Evolutionary conservation across 2,797 vertebrate species (phyloP), one percentile per base, ranked within the genome.

Genomic region (Schizopygopsis pylzovi): DNA sequence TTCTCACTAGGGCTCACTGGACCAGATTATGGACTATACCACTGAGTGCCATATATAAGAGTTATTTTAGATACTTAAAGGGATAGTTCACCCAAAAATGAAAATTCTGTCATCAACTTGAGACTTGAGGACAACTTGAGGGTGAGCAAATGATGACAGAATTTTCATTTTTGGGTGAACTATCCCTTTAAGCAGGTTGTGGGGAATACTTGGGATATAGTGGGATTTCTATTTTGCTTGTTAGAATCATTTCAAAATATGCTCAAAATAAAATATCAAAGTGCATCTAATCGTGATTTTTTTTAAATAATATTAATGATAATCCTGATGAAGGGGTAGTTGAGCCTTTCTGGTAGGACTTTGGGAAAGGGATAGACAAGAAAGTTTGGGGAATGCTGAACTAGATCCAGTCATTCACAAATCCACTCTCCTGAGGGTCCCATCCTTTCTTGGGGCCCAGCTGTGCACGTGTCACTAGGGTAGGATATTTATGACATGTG

Each of bases 401-500:
- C 16, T 47, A 43, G 45, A 61, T n/a, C 22, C 56, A 59, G 56
- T 25, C 78, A 65, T 81, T 52, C 72, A 82, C 28, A 5, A n/a
- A 87, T 22, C 6, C 47, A 73, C 80, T 82, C 61, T 84, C 56
- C 47, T 37, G 22, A n/a, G 25, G 37, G 80, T 20, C 86, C 73
- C n/a, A 77, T 83, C 45, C 33, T 71, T 81, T 63, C 45, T 68
- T 67, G 56, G 37, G 77, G 61, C 68, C 70, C 59, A 45, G 25
- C 59, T 76, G 72, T n/a, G 25, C 63, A 25, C 10, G 1, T 73
- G 67, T 65, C 63, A 77, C 56, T 79, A 54, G 16, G 41, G 47
- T 18, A 28, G 56, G 85, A 89, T 92, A 92, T 94, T 93, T 92
- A 93, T 93, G 89, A 88, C 87, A 81, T 16, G 0, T 6, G 43